Evolutionary conservation across 2,113 vertebrate genomes (phyloP).

Genomic region (Thunnus thynnus): DNA sequence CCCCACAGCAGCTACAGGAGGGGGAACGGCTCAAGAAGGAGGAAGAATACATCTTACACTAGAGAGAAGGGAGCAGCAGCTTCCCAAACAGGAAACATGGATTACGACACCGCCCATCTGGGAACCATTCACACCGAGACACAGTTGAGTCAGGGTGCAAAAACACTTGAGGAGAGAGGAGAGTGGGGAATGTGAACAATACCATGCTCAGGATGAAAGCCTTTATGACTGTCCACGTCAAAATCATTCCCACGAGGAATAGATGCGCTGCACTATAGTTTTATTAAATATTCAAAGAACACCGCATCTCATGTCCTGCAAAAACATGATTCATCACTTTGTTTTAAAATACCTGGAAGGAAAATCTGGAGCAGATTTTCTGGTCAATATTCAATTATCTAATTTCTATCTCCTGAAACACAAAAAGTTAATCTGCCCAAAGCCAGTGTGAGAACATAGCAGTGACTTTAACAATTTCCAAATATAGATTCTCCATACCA

Average conservation of each 20-base stretch:
- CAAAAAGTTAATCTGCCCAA: conserved; percentile 35
- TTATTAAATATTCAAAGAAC: conserved; percentile 21
- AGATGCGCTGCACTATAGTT: not conserved
- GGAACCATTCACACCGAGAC: conserved; percentile 45
- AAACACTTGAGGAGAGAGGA: conserved; percentile 18
- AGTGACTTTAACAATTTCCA: conserved; percentile 50
- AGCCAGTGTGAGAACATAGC: conserved; percentile 32
- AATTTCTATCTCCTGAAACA: conserved; percentile 43
- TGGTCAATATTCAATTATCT: conserved; percentile 57
- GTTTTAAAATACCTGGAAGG: conserved; percentile 33
- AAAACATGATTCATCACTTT: conserved; percentile 43
- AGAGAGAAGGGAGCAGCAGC: conserved; percentile 17
- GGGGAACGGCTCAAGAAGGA: conserved; percentile 5
- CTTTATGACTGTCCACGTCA: not conserved
- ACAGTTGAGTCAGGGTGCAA: conserved; percentile 19
- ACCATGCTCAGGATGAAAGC: not conserved
- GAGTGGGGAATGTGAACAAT: not conserved
- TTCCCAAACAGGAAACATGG: conserved; percentile 61
- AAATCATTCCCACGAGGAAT: conserved; percentile 2
- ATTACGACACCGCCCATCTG: conserved; percentile 50
- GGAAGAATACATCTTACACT: conserved; percentile 13
- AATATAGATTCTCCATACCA: conserved; percentile 61
- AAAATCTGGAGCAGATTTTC: conserved; percentile 10
- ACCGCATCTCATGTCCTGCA: not conserved
- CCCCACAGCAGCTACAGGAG: conserved; percentile 29